Evolutionary conservation across 2,797 vertebrate genomes (phyloP), one percentile per base, ranked within the genome.

Genomic region (Odontamblyopus lacepedii): DNA sequence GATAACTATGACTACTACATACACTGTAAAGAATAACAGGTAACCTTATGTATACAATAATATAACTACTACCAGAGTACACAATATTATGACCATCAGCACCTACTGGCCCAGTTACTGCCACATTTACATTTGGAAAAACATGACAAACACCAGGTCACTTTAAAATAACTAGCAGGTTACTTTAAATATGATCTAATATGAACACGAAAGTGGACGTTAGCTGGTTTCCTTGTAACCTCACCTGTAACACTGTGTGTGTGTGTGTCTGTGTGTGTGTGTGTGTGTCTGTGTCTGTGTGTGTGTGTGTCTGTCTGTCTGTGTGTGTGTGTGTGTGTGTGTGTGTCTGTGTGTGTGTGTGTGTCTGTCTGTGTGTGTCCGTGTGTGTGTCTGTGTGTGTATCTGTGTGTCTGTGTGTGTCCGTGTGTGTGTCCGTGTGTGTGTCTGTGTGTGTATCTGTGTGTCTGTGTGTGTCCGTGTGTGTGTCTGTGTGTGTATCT

Each of bases 21-120:
- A 44, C 11, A 48, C 12, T 15, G 1, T 15, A 15, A 48, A 44
- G 38, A 41, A 32, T 99, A 99, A 92, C 97, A 99, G 97, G 97
- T 98, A 89, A 90, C 85, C 2, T 41, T 41, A 27, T 68, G 23
- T 55, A 16, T 11, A 27, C 7, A 23, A 12, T 27, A 27, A 27
- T 26, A 15, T 38, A 38, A 38, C 35, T 38, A 38, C 35, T 38
- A 9, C 32, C 32, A 4, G 32, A 35, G 9, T 56, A 18, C 1
- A 27, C 2, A 23, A 4, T 27, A 27, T 4, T 26, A 15, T 59
- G 23, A 48, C 98, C 80, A 93, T 99, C 90, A 99, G 97, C 91
- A 99, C 96, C 57, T 99, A 98, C 92, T 99, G 98, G 97, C 98
- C 97, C 64, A 98, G 96, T 90, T 98, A 96, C 91, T 99, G 98